Evolutionary conservation across 1,140 invertebrate genomes (phyloP), one percentile per base, ranked within the genome.

Genomic region (Teleogryllus occipitalis): DNA sequence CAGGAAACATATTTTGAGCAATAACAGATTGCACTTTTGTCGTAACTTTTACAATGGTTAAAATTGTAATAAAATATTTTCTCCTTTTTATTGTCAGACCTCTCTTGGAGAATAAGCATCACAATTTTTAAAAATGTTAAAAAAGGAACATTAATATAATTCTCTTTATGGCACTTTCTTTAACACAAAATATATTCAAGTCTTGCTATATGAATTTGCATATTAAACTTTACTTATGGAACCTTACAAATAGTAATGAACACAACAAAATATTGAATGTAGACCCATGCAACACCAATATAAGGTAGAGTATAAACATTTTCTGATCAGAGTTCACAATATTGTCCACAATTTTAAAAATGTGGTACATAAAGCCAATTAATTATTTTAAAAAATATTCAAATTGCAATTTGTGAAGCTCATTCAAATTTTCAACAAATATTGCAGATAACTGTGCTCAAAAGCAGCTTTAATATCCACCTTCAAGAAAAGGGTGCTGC

Each of bases 401-500:
- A 65, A 65, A 65, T 18, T 3, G 18, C 7, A 14, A 65, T 65
- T 65, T 65, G 27, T 39, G 27, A 39, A 39, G 27, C 27, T 39
- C 27, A 39, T 39, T 39, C 1, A 39, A 39, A 39, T 39, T 39
- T 39, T 39, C 27, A 39, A 39, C 27, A 39, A 39, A 39, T 39
- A 39, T 39, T 39, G 27, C 27, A 39, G 27, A 39, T 76, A 76
- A 8, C 14, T 14, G 0, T 8, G 73, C n/a, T 75, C 72, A 46
- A 8, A 39, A 46, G 47, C 75, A 47, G 78, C 22, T 46, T 21
- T 46, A 47, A 72, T 21, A 82, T 8, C 0, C 47, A 10, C 75
- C 79, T 46, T 46, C 78, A 73, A 96, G 86, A 89, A 95, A 97
- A 39, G 91, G 89, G 87, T 95, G 93, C 74, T 87, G 84, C 27